Evolutionary conservation across 2,113 vertebrate genomes (phyloP).

Genomic region (Calonectris borealis): DNA sequence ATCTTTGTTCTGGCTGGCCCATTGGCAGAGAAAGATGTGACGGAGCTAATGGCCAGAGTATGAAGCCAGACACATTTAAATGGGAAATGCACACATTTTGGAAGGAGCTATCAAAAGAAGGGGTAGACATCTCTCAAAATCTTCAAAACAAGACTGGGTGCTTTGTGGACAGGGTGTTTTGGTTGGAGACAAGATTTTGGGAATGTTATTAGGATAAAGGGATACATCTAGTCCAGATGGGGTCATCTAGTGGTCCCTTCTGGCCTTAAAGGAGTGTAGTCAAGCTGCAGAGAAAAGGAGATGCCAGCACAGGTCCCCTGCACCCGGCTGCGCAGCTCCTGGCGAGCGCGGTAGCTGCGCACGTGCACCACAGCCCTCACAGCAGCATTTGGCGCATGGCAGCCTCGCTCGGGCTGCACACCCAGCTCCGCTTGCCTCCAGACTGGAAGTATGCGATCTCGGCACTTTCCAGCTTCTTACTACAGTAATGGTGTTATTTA

Average conservation of each 20-base stretch:
- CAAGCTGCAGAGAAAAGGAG: background rate
- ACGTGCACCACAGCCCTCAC: fast-evolving
- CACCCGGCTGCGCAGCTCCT: fast-evolving
- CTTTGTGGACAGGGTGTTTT: background rate
- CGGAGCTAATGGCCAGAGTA: background rate
- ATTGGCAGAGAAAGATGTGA: background rate
- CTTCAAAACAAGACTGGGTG: background rate
- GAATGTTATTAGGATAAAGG: background rate
- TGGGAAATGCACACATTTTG: background rate
- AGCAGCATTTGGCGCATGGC: fast-evolving
- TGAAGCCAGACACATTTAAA: background rate
- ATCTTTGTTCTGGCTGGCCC: background rate
- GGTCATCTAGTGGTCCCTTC: background rate
- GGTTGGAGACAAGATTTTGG: background rate
- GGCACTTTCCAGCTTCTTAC: background rate
- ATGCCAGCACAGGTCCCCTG: background rate
- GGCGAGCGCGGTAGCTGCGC: fast-evolving
- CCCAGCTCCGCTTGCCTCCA: background rate
- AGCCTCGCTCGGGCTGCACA: background rate
- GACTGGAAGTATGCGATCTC: background rate
- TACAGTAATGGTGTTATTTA: background rate
- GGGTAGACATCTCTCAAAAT: background rate
- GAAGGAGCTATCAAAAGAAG: background rate
- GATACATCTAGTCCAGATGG: background rate
- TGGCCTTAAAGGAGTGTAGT: background rate